Conservation (phyloP, 2,113 vertebrate species). For the Gadus macrocephalus region DNA sequence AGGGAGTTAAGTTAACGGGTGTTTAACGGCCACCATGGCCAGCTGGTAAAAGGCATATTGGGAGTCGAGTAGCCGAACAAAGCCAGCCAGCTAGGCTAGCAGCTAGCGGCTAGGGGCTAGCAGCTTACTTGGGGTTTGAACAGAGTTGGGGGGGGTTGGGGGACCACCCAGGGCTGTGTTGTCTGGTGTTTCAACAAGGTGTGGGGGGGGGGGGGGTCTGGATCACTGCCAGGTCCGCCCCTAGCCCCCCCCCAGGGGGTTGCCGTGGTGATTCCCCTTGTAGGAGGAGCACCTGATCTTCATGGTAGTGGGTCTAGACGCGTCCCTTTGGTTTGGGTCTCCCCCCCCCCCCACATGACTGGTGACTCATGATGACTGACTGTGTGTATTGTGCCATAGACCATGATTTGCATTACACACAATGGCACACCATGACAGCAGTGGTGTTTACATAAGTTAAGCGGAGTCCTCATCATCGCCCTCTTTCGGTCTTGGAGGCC, state of each 20-base stretch:
- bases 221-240: not conserved
- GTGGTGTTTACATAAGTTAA: no score
- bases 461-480: no score
- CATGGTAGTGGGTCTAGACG: not conserved
- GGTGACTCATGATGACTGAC: not conserved
- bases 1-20: slow-evolving; percentile 51
- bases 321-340: not conserved
- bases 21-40: slow-evolving; percentile 47
- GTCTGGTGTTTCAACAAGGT: slow-evolving; percentile 22
- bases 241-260: slow-evolving; percentile 8
- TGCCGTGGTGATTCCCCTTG: slow-evolving; percentile 16
- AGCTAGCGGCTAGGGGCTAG: not conserved
- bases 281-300: not conserved
- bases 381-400: no score
- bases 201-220: slow-evolving; percentile 10
- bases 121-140: slow-evolving; percentile 13
- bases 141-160: slow-evolving; percentile 5
- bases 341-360: not conserved
- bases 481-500: not conserved
- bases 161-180: slow-evolving; percentile 43
- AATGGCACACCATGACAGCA: no score
- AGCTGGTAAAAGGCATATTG: slow-evolving; percentile 28
- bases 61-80: slow-evolving; percentile 35
- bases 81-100: slow-evolving; percentile 4
- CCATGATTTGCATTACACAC: no score